Conservation (phyloP, 2,797 vertebrate genomes). For the Adrianichthys oophorus region DNA sequence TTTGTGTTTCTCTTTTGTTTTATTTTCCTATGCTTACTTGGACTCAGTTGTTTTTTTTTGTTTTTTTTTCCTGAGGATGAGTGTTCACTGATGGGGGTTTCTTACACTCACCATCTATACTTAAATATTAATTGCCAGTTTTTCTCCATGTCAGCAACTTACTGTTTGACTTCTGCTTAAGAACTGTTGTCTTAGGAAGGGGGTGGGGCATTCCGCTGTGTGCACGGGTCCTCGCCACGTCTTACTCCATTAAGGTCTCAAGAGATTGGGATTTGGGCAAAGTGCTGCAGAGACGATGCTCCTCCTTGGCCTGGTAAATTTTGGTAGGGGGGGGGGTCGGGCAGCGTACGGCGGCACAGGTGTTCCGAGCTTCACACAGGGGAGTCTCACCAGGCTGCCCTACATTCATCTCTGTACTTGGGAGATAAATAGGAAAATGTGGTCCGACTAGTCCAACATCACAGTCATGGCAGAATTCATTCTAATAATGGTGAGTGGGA, state of each 20-base stretch:
- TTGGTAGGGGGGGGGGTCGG: slow-evolving; percentile 55
- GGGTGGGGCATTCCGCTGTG: slow-evolving; percentile 48
- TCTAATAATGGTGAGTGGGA: slow-evolving; percentile 64
- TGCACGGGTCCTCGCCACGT: slow-evolving; percentile 46
- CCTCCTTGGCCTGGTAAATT: slow-evolving; percentile 82
- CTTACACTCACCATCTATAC: slow-evolving; percentile 42
- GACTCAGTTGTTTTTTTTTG: background rate
- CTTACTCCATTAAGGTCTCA: slow-evolving; percentile 39
- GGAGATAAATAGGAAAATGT: slow-evolving; percentile 77
- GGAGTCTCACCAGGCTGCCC: slow-evolving; percentile 70
- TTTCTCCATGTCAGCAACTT: slow-evolving; percentile 64
- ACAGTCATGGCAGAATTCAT: slow-evolving; percentile 50
- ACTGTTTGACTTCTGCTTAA: slow-evolving; percentile 70
- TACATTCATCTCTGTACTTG: slow-evolving; percentile 79
- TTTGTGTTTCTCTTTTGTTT: too few species aligned
- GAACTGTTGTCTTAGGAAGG: slow-evolving; percentile 65
- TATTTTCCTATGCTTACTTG: too few species aligned
- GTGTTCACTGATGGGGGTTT: slow-evolving; percentile 39
- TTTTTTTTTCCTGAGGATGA: slow-evolving; percentile 11
- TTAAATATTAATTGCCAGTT: slow-evolving; percentile 71
- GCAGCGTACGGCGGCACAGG: slow-evolving; percentile 72
- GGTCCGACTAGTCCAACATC: slow-evolving; percentile 71
- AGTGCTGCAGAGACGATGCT: slow-evolving; percentile 64
- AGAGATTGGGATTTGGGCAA: slow-evolving; percentile 44
- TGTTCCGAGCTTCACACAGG: slow-evolving; percentile 71